Evolutionary conservation across 1,140 invertebrate species (phyloP).

Genomic region (Thaumatotibia leucotreta): DNA sequence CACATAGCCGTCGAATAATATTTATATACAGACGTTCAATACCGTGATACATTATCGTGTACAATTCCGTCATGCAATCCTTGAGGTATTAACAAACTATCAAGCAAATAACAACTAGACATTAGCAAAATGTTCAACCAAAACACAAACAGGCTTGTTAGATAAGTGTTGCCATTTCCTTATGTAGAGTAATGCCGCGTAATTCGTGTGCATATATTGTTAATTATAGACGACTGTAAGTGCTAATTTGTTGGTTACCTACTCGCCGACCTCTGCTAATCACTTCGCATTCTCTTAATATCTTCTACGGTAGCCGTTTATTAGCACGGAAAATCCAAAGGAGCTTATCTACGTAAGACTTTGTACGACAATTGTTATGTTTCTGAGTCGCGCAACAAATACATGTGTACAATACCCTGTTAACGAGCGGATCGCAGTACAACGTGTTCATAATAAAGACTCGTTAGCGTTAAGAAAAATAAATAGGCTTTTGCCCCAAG

Average conservation of each 20-base stretch:
- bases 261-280: slow-evolving; percentile 35
- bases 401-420: background rate
- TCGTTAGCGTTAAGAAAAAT: background rate
- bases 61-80: background rate
- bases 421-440: background rate
- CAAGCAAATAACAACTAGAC: background rate
- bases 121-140: background rate
- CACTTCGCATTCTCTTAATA: slow-evolving; percentile 33
- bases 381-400: background rate
- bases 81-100: background rate
- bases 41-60: too few species aligned
- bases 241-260: slow-evolving; percentile 46
- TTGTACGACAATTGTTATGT: background rate
- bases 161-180: slow-evolving; percentile 34
- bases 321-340: background rate
- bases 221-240: slow-evolving; percentile 33
- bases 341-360: background rate
- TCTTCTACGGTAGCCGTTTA: background rate
- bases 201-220: slow-evolving; percentile 29
- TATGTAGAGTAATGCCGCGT: slow-evolving; percentile 22
- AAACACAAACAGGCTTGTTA: slow-evolving; percentile 22
- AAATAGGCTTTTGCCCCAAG: background rate
- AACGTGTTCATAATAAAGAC: background rate
- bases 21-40: too few species aligned
- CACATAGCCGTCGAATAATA: too few species aligned